Base-by-base conservation (phyloP, 2,797 vertebrate genomes). In the Xiphophorus birchmanni region DNA sequence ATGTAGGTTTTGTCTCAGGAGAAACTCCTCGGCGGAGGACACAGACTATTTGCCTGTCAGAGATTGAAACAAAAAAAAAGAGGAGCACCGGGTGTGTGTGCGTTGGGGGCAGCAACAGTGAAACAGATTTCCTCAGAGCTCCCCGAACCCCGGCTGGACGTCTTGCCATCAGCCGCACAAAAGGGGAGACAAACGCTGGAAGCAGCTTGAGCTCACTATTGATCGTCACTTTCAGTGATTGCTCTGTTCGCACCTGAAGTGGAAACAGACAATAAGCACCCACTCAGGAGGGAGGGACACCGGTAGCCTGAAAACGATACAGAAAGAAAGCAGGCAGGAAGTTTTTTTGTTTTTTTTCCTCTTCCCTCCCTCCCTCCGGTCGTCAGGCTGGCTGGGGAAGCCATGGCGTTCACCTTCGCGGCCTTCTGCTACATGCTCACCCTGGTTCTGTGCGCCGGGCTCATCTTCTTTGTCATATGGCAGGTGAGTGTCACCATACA, bases 401-500 rank as follows among this genome's bases (percentile, higher is more conserved):
- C 94, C 87, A 96, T 96, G 96, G 95, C 96, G 67, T 96, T 96
- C 95, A 96, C 96, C 94, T 96, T 96, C 80, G 96, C 96, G 91
- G 96, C 96, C 94, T 96, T 96, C 92, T 96, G 96, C 94, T 96
- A 96, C 94, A 96, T 96, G 96, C 95, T 96, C 82, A 96, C 96
- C 80, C 89, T 96, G 85, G 96, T 96, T 76, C 93, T 98, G 94
- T 94, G 97, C 90, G 96, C 97, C 72, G 95, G 97, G 56, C 95
- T 98, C 96, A 95, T 98, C 97, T 97, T 98, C 97, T 96, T 98
- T 91, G 95, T 98, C 94, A 98, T 98, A 92, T 98, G 96, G 94
- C 96, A 94, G 93, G 96, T 96, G 93, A 94, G 95, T 91, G 17
- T 69, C 79, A 73, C 72, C 56, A 32, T 73, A 65, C 63, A 74